phyloP scores from a whole-genome alignment of 1,140 invertebrate genomes.

The Amyelois transitella region DNA sequence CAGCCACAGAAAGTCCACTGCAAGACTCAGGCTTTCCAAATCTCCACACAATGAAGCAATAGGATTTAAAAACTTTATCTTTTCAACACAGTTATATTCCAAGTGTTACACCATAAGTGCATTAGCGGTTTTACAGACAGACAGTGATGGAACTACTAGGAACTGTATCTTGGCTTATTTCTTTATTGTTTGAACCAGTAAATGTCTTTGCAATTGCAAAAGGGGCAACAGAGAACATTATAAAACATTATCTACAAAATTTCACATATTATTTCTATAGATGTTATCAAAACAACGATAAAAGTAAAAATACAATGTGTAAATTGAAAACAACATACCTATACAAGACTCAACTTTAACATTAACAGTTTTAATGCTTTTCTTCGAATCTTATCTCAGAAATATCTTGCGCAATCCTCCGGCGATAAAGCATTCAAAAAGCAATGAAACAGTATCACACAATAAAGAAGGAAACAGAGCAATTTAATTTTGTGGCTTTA shows the following conservation, averaged over 20 bases:
- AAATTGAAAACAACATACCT: neutral
- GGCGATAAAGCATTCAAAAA: neutral
- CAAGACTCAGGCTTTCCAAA: no score
- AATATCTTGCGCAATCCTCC: neutral
- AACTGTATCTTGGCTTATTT: neutral
- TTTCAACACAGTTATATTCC: neutral
- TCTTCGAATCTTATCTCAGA: neutral
- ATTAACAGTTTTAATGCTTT: neutral
- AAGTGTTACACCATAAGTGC: neutral
- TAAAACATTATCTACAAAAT: no score
- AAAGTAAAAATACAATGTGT: no score
- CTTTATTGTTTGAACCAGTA: neutral
- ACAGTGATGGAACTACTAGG: neutral
- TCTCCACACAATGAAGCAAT: no score
- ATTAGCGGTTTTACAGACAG: neutral
- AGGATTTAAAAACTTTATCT: neutral
- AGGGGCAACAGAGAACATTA: no score
- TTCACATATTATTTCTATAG: no score
- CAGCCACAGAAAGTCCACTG: no score
- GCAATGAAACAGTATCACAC: neutral
- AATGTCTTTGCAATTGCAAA: no score
- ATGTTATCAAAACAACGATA: no score
- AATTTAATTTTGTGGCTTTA: no score
- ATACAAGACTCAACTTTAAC: neutral
- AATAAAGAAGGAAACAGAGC: neutral